Conservation (phyloP, 2,797 vertebrate species). For the Psittacula derbiana region DNA sequence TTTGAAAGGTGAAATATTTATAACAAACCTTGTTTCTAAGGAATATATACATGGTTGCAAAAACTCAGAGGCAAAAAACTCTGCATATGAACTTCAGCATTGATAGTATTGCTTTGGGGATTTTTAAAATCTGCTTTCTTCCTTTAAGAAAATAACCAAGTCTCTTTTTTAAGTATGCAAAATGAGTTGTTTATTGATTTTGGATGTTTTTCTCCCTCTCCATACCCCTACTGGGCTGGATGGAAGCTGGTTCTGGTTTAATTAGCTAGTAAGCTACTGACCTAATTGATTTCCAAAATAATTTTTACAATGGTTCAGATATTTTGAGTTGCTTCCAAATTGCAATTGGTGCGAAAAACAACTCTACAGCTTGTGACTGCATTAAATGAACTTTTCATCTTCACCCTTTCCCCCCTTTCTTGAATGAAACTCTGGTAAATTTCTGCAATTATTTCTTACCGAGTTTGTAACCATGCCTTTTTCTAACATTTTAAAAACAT, state of each 20-base stretch:
- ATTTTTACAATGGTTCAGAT: slow-evolving; percentile 21
- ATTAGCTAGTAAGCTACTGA: slow-evolving; percentile 23
- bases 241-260: slow-evolving; percentile 3
- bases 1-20: neutral
- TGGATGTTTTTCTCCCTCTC: neutral
- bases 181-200: neutral
- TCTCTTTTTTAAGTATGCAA: neutral
- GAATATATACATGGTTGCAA: neutral
- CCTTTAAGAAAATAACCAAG: neutral
- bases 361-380: neutral
- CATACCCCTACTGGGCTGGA: rapidly evolving
- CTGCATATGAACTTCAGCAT: neutral
- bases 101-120: neutral
- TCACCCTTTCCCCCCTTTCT: neutral
- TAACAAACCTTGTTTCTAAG: neutral
- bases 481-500: neutral
- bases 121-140: neutral
- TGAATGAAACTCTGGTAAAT: neutral
- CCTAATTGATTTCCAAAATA: slow-evolving; percentile 57
- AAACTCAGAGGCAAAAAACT: neutral
- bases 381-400: neutral
- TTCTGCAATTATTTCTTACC: neutral
- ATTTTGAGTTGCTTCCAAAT: slow-evolving; percentile 25
- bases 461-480: neutral
- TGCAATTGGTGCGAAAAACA: neutral